Evolutionary conservation across 2,888 invertebrate species (phyloP).

Genomic region (Metopia argyrocephala): DNA sequence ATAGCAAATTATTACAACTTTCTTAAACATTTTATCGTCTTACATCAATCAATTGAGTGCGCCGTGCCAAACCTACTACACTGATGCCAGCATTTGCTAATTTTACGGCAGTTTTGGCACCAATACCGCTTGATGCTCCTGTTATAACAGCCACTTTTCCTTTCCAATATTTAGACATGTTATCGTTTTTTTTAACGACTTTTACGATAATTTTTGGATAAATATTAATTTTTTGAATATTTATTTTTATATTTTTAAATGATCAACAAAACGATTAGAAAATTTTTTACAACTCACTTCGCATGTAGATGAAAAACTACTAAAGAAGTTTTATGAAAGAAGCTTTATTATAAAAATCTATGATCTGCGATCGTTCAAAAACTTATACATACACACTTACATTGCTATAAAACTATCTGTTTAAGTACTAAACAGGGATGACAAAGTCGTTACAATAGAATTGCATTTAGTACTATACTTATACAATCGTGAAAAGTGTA

Average conservation of each 20-base stretch:
- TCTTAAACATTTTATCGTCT: too few relatives aligned
- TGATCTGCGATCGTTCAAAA: slow-evolving; percentile 33
- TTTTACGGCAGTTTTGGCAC: slow-evolving; percentile 76
- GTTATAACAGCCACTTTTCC: slow-evolving; percentile 77
- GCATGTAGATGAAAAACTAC: not conserved
- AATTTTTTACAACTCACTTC: not conserved
- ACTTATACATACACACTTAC: not conserved
- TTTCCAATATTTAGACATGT: slow-evolving; percentile 52
- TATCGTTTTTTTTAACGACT: not conserved
- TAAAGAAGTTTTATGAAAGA: not conserved
- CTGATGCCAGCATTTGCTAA: slow-evolving; percentile 79
- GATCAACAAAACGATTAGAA: not conserved
- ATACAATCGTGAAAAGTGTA: too few relatives aligned
- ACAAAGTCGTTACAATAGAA: too few relatives aligned
- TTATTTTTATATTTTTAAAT: not conserved
- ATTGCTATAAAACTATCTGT: not conserved
- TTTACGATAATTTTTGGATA: not conserved
- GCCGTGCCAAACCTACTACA: slow-evolving; percentile 80
- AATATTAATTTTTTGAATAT: not conserved
- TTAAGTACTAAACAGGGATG: not conserved
- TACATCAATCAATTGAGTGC: slow-evolving; percentile 79
- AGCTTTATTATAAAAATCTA: slow-evolving; percentile 26
- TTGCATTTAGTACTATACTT: too few relatives aligned
- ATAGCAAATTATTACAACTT: too few relatives aligned
- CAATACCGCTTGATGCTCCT: slow-evolving; percentile 79